Base-by-base conservation (phyloP, 2,888 invertebrate species). In the Epinotia demarniana region DNA sequence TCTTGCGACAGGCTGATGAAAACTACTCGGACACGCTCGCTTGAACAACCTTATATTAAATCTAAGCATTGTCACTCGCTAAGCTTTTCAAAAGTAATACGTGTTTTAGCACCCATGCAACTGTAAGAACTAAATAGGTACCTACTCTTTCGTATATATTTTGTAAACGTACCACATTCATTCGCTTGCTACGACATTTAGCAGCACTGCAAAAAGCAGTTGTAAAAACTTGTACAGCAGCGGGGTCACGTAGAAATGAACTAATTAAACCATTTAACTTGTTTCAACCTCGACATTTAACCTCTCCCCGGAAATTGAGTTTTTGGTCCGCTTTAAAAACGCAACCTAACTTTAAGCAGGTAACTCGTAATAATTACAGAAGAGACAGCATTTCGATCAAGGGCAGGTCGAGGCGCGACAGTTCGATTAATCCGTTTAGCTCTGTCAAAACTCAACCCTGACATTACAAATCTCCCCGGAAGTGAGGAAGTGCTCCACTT, bases 381-480 rank as follows among this genome's bases (percentile, higher is more conserved):
- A 18, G 19, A 66, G 60, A 27, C 19, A 49, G 23, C 19, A 60
- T 58, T 70, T 72, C 77, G 74, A 73, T 75, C 61, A 72, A 76
- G 68, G 73, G 66, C 76, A 75, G 77, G 73, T 72, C 77, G 66
- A 64, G 71, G 62, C 61, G 57, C 57, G 66, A 72, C 57, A 49
- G 18, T 66, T 53, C 66, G 57, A 68, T 64, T 27, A 61, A 72
- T 73, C 67, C 75, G 62, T 77, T 77, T 70, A 53, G 71, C 75
- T 77, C 75, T 79, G 80, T 80, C 80, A 83, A 84, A 81, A 80
- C 33, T 8, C 53, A 76, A 78, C 87, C 86, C 86, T 86, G 86
- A 84, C 83, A 81, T 85, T 82, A 84, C 82, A 81, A 83, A 81
- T 82, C 79, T 85, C 84, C 82, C 87, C 87, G 88, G 89, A 90